phyloP scores from a whole-genome alignment of 2,113 vertebrate species.

The Ictalurus punctatus region DNA sequence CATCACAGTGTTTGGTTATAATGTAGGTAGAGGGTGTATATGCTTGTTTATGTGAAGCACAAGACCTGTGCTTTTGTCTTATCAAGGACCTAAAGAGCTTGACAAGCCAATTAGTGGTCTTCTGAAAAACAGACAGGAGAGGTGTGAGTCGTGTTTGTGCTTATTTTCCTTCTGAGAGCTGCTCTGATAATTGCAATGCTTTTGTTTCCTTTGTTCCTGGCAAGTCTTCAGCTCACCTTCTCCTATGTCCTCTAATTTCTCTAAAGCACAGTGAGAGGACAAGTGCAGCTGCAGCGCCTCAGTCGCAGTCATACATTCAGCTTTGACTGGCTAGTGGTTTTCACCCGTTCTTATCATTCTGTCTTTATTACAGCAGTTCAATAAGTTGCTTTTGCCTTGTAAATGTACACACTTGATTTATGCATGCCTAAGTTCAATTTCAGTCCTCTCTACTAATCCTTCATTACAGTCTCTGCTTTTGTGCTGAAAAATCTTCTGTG shows the following conservation, averaged over 20 bases:
- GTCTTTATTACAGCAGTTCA: neutral
- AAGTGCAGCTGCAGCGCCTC: neutral
- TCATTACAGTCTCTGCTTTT: conserved; percentile 36
- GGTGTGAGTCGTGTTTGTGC: conserved; percentile 26
- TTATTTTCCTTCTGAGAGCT: conserved; percentile 14
- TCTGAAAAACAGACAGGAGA: conserved; percentile 27
- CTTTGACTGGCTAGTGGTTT: neutral
- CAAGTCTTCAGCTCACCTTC: conserved; percentile 22
- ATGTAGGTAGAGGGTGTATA: neutral
- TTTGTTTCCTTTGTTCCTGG: conserved; percentile 56
- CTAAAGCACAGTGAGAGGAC: neutral
- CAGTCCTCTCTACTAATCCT: conserved; percentile 15
- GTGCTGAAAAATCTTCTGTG: conserved; percentile 31
- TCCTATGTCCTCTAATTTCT: conserved; percentile 14
- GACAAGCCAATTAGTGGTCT: conserved; percentile 48
- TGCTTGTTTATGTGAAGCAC: neutral
- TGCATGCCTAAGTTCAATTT: conserved; percentile 10
- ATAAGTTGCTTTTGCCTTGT: neutral
- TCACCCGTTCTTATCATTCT: neutral
- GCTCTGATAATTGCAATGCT: conserved; percentile 61
- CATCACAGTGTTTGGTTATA: conserved; percentile 23
- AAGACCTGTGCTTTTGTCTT: neutral
- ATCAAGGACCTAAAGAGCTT: conserved; percentile 21
- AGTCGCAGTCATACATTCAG: neutral
- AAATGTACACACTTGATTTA: conserved; percentile 16